Evolutionary conservation across 2,888 invertebrate species (phyloP).

Genomic region (Rotaria magnacalcarata): DNA sequence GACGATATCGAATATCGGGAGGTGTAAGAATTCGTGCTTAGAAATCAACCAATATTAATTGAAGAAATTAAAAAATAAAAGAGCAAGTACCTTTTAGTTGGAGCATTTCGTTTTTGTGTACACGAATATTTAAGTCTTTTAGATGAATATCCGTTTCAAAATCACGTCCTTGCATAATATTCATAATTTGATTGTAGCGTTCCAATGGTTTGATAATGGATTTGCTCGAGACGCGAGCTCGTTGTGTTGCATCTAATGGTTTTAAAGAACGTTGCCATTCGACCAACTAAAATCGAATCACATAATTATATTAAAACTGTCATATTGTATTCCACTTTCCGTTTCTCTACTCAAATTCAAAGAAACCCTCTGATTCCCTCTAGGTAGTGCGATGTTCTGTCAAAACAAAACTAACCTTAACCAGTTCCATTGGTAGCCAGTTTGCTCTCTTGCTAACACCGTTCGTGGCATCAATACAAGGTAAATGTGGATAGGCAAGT

Average conservation of each 20-base stretch:
- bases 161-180: not conserved
- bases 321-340: too few species aligned
- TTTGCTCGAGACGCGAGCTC: not conserved
- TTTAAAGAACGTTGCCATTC: conserved; percentile 30
- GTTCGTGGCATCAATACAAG: not conserved
- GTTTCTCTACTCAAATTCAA: too few species aligned
- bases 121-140: conserved; percentile 1
- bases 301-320: too few species aligned
- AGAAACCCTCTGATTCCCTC: too few species aligned
- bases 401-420: not conserved
- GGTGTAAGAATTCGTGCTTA: not conserved
- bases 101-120: not conserved
- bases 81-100: not conserved
- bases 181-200: conserved; percentile 24
- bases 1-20: not conserved
- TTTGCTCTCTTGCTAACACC: not conserved
- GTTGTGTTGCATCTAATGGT: conserved; percentile 17
- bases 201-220: not conserved
- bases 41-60: not conserved
- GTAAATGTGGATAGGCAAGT: not conserved
- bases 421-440: not conserved
- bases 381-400: too few species aligned
- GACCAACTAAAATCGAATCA: not conserved
- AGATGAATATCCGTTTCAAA: not conserved
- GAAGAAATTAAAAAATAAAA: not conserved